These are phyloP conservation scores for Meloidogyne exigua DNA, from an alignment of 1,140 invertebrate species.

Conservation along the genomic window DNA sequence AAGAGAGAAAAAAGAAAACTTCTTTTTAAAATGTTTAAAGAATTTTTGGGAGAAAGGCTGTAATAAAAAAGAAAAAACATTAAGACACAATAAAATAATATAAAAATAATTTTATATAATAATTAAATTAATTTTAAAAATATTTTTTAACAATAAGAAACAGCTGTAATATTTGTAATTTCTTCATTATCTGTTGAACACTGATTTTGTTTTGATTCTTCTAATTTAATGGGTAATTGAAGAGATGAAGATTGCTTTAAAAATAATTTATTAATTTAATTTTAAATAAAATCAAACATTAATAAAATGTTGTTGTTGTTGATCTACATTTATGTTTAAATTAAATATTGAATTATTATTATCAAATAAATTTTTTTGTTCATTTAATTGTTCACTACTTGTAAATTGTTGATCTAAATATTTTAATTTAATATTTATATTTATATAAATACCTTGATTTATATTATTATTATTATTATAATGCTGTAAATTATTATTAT, in stretches of 20 bases:
- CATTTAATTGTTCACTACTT: not conserved
- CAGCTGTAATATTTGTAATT: not conserved
- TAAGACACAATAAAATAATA: too few relatives aligned
- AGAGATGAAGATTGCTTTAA: too few relatives aligned
- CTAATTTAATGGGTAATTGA: not conserved
- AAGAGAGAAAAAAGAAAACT: not conserved
- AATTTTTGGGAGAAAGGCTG: not conserved
- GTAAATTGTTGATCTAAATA: not conserved
- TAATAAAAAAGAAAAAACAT: not conserved
- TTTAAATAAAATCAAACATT: not conserved
- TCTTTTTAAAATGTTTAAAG: not conserved
- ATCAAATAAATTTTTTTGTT: not conserved
- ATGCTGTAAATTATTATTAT: not conserved
- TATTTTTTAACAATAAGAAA: not conserved
- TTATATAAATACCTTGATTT: not conserved
- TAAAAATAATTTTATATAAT: too few relatives aligned
- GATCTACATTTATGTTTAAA: not conserved
- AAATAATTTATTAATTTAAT: too few relatives aligned
- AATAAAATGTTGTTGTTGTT: constrained; percentile 1
- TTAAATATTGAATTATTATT: not conserved
- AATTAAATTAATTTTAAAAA: too few relatives aligned
- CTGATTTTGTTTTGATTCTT: not conserved
- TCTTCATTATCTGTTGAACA: not conserved
- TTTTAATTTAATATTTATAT: not conserved
- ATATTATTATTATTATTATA: not conserved